A percentile compares a stretch with the other conserved stretches of the same genome.
These are phyloP conservation scores for Eumaeus atala DNA, from an alignment of 1,140 invertebrate species.

Conservation along the genomic window DNA sequence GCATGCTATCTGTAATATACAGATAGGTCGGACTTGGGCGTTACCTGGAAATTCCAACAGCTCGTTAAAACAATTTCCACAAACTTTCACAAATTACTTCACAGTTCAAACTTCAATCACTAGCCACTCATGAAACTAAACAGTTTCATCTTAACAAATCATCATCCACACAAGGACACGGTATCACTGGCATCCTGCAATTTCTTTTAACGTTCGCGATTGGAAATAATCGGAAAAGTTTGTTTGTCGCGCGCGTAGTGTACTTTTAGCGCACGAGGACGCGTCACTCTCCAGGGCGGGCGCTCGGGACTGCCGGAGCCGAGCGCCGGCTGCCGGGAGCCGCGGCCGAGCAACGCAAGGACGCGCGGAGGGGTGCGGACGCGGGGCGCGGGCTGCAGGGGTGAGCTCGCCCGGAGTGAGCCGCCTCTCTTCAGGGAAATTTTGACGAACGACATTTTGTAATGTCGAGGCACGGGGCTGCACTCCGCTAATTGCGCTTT, in stretches of 20 bases:
- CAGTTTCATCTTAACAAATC: too few species aligned
- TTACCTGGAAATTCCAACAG: too few species aligned
- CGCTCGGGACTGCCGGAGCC: slow-evolving; percentile 25
- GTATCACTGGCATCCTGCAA: neutral
- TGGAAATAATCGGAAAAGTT: slow-evolving; percentile 26
- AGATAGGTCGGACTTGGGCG: too few species aligned
- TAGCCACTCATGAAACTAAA: neutral
- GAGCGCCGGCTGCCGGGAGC: slow-evolving; percentile 9
- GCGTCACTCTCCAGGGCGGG: slow-evolving; percentile 21
- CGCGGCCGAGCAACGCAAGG: too few species aligned
- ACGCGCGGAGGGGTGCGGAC: slow-evolving; percentile 11
- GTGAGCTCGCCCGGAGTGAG: slow-evolving; percentile 20
- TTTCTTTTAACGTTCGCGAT: neutral
- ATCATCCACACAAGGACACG: slow-evolving; percentile 2
- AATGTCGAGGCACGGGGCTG: slow-evolving; percentile 33
- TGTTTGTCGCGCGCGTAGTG: slow-evolving; percentile 5
- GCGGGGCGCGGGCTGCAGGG: slow-evolving; percentile 17
- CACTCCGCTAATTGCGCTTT: slow-evolving; percentile 55
- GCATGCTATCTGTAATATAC: too few species aligned
- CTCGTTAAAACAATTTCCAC: too few species aligned
- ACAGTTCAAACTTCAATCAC: too few species aligned
- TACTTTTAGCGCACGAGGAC: neutral
- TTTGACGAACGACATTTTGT: slow-evolving; percentile 53
- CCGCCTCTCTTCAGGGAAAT: slow-evolving; percentile 45
- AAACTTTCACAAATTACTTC: too few species aligned